Percentiles rank a stretch among this genome's conserved stretches.
These are phyloP conservation scores for Anarrhichthys ocellatus DNA, from an alignment of 2,113 vertebrate genomes.

Conservation along the genomic window DNA sequence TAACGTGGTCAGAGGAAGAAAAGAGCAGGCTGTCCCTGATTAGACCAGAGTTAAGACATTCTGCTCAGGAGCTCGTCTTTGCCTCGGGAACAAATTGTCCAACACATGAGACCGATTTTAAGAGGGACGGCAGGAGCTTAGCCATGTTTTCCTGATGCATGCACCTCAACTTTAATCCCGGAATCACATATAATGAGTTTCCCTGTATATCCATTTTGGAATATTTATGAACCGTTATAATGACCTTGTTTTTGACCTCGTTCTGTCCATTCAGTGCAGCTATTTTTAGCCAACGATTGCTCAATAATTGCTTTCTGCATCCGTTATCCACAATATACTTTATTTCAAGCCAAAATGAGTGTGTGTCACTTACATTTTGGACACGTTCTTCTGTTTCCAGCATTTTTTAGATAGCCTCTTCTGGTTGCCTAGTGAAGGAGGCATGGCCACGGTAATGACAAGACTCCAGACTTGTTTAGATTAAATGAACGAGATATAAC, in stretches of 20 bases:
- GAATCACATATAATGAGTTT: constrained; percentile 10
- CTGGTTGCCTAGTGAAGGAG: not conserved
- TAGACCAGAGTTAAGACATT: constrained; percentile 43
- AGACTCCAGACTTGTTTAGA: not conserved
- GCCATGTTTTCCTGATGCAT: constrained; percentile 37
- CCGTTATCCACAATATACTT: not conserved
- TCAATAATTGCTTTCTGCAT: not conserved
- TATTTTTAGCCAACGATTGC: not conserved
- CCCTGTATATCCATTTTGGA: not conserved
- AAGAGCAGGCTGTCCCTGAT: constrained; percentile 54
- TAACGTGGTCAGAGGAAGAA: constrained; percentile 13
- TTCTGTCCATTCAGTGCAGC: not conserved
- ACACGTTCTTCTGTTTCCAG: not conserved
- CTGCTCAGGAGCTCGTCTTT: constrained; percentile 23
- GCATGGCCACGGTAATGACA: not conserved
- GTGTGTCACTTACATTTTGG: not conserved
- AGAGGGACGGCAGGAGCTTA: constrained; percentile 14
- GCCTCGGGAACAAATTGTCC: constrained; percentile 48
- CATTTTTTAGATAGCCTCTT: not conserved
- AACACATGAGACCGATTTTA: constrained; percentile 61
- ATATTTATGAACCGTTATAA: not conserved
- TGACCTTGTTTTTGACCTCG: not conserved
- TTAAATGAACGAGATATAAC: not conserved
- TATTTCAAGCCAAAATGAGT: not conserved
- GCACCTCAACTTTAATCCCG: constrained; percentile 6